Conservation (phyloP, 2,888 invertebrate genomes). For the Hartigia nigra region DNA sequence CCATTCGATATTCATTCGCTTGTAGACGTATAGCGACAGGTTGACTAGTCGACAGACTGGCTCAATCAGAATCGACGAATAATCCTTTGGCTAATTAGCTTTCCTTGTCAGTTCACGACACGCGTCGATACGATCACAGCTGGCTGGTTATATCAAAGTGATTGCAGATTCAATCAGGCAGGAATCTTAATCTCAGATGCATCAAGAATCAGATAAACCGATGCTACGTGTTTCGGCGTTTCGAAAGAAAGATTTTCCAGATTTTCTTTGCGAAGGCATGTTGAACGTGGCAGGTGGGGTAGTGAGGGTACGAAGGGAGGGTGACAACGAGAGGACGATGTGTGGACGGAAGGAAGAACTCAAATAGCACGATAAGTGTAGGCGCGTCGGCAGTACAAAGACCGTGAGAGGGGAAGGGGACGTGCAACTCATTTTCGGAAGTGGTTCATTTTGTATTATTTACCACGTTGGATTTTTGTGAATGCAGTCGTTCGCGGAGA, state of each 20-base stretch:
- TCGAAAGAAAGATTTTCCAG: background rate
- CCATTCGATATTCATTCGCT: background rate
- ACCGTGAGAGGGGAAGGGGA: constrained; percentile 26
- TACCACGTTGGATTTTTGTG: constrained; percentile 26
- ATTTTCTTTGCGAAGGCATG: background rate
- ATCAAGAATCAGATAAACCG: background rate
- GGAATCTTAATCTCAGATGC: background rate
- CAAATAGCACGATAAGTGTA: constrained; percentile 44
- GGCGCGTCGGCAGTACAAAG: constrained; percentile 33
- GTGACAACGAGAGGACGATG: background rate
- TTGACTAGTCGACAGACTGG: background rate
- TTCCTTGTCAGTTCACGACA: background rate
- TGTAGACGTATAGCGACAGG: background rate
- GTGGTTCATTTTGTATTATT: constrained; percentile 50
- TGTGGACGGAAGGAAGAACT: constrained; percentile 15
- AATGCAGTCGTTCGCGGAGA: constrained; percentile 10
- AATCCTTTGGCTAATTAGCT: background rate
- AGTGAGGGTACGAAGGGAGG: background rate
- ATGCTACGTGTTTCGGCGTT: background rate
- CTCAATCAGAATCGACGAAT: background rate
- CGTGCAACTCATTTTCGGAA: constrained; percentile 46
- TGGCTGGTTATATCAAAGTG: background rate
- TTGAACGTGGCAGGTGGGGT: background rate
- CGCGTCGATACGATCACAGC: background rate
- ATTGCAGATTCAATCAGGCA: background rate